These are phyloP conservation scores for Hormaphis cornu DNA, from an alignment of 1,140 invertebrate species.

Conservation along the genomic window DNA sequence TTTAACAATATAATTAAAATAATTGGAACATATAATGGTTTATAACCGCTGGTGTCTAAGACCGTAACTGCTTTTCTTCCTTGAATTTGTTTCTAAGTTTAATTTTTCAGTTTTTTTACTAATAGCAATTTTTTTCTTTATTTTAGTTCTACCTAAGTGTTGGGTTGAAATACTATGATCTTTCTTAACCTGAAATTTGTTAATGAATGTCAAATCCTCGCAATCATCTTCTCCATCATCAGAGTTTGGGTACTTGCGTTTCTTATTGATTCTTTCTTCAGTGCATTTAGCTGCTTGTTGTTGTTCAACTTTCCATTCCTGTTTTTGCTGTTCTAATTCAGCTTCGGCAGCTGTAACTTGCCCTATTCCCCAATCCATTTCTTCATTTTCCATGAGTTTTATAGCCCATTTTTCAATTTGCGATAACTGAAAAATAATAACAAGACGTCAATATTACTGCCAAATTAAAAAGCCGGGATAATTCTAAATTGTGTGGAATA, in stretches of 20 bases:
- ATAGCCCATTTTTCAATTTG: conserved; percentile 90
- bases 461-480: no score
- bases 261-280: conserved; percentile 44
- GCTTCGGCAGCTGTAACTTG: conserved; percentile 78
- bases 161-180: conserved; percentile 20
- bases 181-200: conserved; percentile 30
- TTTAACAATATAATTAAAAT: conserved; percentile 7
- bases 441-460: background rate
- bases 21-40: background rate
- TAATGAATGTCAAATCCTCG: conserved; percentile 53
- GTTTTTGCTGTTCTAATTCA: conserved; percentile 81
- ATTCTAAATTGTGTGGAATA: no score
- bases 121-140: background rate
- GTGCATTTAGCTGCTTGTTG: conserved; percentile 66
- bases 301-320: conserved; percentile 86
- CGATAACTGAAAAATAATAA: conserved; percentile 56
- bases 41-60: conserved; percentile 12
- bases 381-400: conserved; percentile 76
- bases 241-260: conserved; percentile 42
- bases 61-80: conserved; percentile 17
- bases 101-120: background rate
- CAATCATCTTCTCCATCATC: conserved; percentile 51
- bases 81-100: background rate
- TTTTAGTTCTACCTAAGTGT: background rate
- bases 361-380: conserved; percentile 74